Base-by-base conservation (phyloP, 2,888 invertebrate genomes). In the Stenolophus ochropezus region DNA sequence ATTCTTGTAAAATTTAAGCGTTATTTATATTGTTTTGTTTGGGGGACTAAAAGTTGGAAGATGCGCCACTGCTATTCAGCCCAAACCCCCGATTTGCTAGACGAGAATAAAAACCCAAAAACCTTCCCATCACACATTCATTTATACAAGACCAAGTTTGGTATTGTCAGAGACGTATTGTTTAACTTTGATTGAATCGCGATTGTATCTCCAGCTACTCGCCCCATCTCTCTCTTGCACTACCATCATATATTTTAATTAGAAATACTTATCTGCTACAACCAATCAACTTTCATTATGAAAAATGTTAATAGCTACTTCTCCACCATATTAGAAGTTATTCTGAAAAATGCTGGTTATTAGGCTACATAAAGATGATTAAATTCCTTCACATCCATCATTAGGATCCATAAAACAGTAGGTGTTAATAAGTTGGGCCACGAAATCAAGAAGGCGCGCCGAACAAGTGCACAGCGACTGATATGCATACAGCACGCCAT, bases 151-250 rank as follows among this genome's bases (percentile, higher is more conserved):
- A 51, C 81, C 75, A 51, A 75, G 65, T 81, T 81, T 81, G 75
- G 81, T 81, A 81, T 81, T 81, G 81, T 81, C 81, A 75, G 81
- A 73, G 61, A 23, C 51, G 81, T 81, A 81, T 81, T 81, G 81
- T 81, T 81, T 75, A 61, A 56, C 58, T 81, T 81, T 81, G 81
- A 81, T 81, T 81, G 81, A 81, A 81, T 81, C 75, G 33, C 81
- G 81, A 81, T 81, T 81, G 81, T 81, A 81, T 81, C 81, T 47
- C 16, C 23, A 49, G 51, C 49, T 73, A 51, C 51, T 75, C 53
- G 23, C 16, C 16, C 33, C 2, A 3, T 69, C 65, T 69, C 65
- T 27, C 18, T 61, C 61, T 61, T 23, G 25, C 61, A 16, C 16
- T 33, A 33, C 65, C 65, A 69, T 69, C 65, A 69, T 69, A 69